Evolutionary conservation across 64 coral and sea anemone species (phyloP), one percentile per base, ranked within the genome.

Genomic region (Platygyra sinensis): DNA sequence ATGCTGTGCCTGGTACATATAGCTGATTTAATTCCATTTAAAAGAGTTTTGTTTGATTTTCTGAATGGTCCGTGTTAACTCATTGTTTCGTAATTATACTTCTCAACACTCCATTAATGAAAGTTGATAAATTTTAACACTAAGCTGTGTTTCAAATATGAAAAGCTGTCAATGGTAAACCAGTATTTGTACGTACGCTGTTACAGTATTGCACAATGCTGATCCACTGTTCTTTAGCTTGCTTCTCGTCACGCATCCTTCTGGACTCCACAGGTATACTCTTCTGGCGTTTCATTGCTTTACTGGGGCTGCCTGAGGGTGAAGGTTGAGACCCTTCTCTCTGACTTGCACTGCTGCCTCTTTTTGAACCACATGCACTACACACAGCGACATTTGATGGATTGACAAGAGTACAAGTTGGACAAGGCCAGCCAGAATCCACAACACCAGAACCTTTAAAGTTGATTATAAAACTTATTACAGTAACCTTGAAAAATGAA

Each of bases 241-340:
- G 79, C 33, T 88, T 89, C 62, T 99, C 97, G 83, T 99, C 97
- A 18, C 79, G 87, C 54, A 74, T 95, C 63, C 97, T 95, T 29
- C 94, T 95, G 36, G 91, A 90, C 36, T 99, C 97, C 16, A 93
- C 94, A 60, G 87, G 86, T 15, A 99, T 86, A 90, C 94, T 99
- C 72, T 89, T 87, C 72, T 95, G 94, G 32, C 94, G 85, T 39
- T 93, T 91, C 17, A 90, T 85, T 2, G 62, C 67, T 93, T 79
- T 95, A 52, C 77, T 88, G 13, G 85, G 83, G 55, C 73, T 92
- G 17, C 65, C 30, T 14, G 89, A 52, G 30, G 74, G 87, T 77
- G 52, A 72, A 20, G 67, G 18, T 29, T 2, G 24, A 22, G 39
- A 4, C 22, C 13, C 22, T 52, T 80, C 33, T 79, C 51, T 15